Conservation (phyloP, 92 coral and sea anemone species). For the Heliopora coerulea region DNA sequence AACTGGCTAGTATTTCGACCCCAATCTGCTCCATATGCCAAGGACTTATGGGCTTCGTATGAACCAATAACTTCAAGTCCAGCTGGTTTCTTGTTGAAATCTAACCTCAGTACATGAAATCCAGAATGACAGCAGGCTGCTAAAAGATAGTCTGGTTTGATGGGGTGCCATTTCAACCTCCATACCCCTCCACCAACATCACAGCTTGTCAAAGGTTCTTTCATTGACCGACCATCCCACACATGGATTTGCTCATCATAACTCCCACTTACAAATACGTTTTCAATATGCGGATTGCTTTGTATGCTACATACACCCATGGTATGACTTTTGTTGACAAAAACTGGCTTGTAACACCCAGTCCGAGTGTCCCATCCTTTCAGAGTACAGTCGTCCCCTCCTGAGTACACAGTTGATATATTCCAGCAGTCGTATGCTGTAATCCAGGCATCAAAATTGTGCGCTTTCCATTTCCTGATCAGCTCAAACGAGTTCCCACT, state of each 20-base stretch:
- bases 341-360: conserved; percentile 72
- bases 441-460: conserved; percentile 95
- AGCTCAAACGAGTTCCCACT: conserved; percentile 61
- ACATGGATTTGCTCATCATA: conserved; percentile 83
- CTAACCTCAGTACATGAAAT: conserved; percentile 67
- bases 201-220: conserved; percentile 65
- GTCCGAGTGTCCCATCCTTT: conserved; percentile 93
- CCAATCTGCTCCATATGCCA: conserved; percentile 99
- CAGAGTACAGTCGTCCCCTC: conserved; percentile 91
- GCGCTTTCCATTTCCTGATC: conserved; percentile 79
- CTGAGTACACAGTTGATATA: conserved; percentile 75
- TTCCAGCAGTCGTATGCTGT: conserved; percentile 85
- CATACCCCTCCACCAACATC: conserved; percentile 96
- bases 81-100: conserved; percentile 20
- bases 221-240: conserved; percentile 93
- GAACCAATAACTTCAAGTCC: conserved; percentile 68
- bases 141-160: conserved; percentile 60
- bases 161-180: conserved; percentile 98
- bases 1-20: conserved; percentile 33
- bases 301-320: conserved; percentile 98
- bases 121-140: conserved; percentile 96
- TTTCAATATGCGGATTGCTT: conserved; percentile 67
- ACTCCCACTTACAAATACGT: conserved; percentile 95
- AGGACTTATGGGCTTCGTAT: conserved; percentile 64
- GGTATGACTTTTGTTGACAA: conserved; percentile 73